These are phyloP conservation scores for Drosophila aldrichi DNA, from an alignment of 2,888 invertebrate genomes.

Conservation along the genomic window DNA sequence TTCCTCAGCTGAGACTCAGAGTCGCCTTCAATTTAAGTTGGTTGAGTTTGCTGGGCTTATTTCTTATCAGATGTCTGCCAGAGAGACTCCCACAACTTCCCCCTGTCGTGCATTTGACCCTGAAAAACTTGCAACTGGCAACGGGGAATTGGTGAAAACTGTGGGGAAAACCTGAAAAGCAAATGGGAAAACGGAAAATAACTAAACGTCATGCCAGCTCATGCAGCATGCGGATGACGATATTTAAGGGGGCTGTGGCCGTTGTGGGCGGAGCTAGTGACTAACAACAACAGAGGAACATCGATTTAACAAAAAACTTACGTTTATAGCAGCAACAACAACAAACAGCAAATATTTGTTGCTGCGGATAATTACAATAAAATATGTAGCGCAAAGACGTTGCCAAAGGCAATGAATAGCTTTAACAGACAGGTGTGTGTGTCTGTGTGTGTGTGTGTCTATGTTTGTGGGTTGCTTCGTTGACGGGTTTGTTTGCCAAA, in stretches of 20 bases:
- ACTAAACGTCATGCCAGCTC: constrained; percentile 67
- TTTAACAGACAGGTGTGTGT: background rate
- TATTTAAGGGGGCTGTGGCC: constrained; percentile 1
- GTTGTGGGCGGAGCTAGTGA: background rate
- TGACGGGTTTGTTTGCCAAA: constrained; percentile 23
- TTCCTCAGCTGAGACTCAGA: background rate
- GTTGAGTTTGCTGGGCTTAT: constrained; percentile 2
- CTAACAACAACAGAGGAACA: constrained; percentile 27
- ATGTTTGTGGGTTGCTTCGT: constrained; percentile 14
- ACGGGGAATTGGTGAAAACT: constrained; percentile 13
- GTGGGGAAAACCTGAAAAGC: constrained; percentile 20
- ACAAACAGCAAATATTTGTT: constrained; percentile 37
- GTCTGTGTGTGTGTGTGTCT: constrained; percentile 1
- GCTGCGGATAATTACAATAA: constrained; percentile 46
- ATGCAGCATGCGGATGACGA: constrained; percentile 53
- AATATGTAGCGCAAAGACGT: constrained; percentile 16
- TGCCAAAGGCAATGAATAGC: constrained; percentile 9
- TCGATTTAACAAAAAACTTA: constrained; percentile 65
- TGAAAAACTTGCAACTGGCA: constrained; percentile 41
- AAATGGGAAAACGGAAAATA: constrained; percentile 61
- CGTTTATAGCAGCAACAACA: constrained; percentile 17
- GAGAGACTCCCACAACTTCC: constrained; percentile 30
- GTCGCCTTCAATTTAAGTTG: background rate
- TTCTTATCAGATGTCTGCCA: constrained; percentile 38
- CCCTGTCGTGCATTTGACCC: constrained; percentile 56